phyloP scores from a whole-genome alignment of 2,888 invertebrate species.

The Caenorhabditis sp. region DNA sequence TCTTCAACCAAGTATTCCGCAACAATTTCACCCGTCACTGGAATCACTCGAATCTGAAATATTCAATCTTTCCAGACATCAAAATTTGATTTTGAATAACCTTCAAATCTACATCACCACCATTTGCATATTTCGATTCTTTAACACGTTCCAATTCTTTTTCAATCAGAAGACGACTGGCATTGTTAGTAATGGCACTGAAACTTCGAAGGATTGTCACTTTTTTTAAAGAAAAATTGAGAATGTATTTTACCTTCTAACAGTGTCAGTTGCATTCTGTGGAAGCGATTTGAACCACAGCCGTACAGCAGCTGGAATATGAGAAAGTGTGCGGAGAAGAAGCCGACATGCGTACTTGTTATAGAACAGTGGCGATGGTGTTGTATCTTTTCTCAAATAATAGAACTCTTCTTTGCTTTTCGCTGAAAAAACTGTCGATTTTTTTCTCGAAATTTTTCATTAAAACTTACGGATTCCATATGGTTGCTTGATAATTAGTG shows the following conservation, averaged over 20 bases:
- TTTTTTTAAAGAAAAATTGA: not conserved
- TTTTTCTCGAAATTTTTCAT: not conserved
- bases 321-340: slow-evolving; percentile 64
- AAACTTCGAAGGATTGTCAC: slow-evolving; percentile 8
- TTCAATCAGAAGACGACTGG: slow-evolving; percentile 50
- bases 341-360: slow-evolving; percentile 23
- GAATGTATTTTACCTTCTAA: not conserved
- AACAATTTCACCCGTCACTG: slow-evolving; percentile 78
- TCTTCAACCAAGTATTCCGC: slow-evolving; percentile 86
- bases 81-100: not conserved
- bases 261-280: slow-evolving; percentile 68
- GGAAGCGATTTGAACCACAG: slow-evolving; percentile 73
- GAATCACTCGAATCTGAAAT: slow-evolving; percentile 47
- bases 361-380: slow-evolving; percentile 5
- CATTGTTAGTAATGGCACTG: slow-evolving; percentile 20
- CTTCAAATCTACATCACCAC: slow-evolving; percentile 2
- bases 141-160: slow-evolving; percentile 70
- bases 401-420: slow-evolving; percentile 19
- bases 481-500: slow-evolving; percentile 4
- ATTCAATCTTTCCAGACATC: not conserved
- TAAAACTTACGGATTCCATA: not conserved
- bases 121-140: slow-evolving; percentile 22
- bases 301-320: slow-evolving; percentile 73
- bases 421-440: too few species aligned
- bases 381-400: slow-evolving; percentile 7